Evolutionary conservation across 2,797 vertebrate genomes (phyloP).

Genomic region (Paramormyrops hopkinsi): DNA sequence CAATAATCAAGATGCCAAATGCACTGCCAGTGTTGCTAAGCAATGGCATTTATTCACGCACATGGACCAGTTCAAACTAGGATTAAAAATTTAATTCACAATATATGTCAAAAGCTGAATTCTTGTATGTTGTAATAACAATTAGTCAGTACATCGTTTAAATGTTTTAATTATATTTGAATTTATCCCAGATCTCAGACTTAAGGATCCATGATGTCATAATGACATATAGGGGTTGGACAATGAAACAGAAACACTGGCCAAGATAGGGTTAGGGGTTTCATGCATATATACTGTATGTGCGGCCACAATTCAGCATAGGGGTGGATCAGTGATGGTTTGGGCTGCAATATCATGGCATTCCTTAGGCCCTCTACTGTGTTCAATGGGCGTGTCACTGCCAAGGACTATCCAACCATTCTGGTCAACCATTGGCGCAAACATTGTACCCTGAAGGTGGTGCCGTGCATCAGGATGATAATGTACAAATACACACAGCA

Average conservation of each 20-base stretch:
- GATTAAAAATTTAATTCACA: neutral
- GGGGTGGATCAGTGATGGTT: neutral
- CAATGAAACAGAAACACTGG: neutral
- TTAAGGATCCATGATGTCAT: neutral
- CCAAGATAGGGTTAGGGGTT: neutral
- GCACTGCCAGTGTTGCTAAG: neutral
- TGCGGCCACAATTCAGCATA: neutral
- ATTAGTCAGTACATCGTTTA: neutral
- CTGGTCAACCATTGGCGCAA: neutral
- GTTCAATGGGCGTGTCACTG: neutral
- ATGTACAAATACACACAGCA: neutral
- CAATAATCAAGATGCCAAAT: constrained; percentile 10
- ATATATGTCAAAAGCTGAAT: neutral
- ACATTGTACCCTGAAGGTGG: neutral
- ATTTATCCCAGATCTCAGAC: neutral
- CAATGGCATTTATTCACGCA: neutral
- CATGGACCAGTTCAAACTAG: neutral
- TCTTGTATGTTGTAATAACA: neutral
- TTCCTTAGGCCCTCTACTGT: neutral
- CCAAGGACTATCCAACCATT: neutral
- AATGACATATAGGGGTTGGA: neutral
- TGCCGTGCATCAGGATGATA: neutral
- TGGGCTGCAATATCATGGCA: neutral
- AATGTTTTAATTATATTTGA: neutral
- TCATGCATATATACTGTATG: neutral